Percentiles rank a stretch among this genome's conserved stretches.
Conservation (phyloP, 1,140 invertebrate species). For the Eupristina koningsbergeri region DNA sequence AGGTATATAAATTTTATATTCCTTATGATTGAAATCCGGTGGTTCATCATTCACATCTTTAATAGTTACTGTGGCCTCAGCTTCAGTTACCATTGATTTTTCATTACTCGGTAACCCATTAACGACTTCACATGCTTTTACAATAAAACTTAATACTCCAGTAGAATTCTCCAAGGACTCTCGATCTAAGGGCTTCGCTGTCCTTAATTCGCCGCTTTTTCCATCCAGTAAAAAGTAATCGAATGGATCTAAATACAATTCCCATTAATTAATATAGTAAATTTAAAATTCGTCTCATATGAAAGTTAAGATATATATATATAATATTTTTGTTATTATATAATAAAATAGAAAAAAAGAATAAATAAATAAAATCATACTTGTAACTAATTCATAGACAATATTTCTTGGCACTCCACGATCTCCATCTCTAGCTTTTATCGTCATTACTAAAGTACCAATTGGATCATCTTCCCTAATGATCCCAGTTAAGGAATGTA, state of each 20-base stretch:
- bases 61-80: constrained; percentile 87
- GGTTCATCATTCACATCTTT: constrained; percentile 95
- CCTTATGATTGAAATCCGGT: constrained; percentile 85
- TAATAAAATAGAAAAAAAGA: not conserved
- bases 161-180: constrained; percentile 85
- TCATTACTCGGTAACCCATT: constrained; percentile 81
- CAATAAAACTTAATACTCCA: constrained; percentile 82
- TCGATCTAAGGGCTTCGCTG: constrained; percentile 87
- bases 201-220: constrained; percentile 84
- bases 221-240: constrained; percentile 89
- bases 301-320: too few species aligned
- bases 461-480: constrained; percentile 89
- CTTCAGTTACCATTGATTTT: constrained; percentile 77
- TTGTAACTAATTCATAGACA: constrained; percentile 84
- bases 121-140: constrained; percentile 85
- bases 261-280: too few species aligned
- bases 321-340: too few species aligned
- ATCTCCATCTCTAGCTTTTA: constrained; percentile 88
- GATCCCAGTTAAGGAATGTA: constrained; percentile 84
- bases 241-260: constrained; percentile 82
- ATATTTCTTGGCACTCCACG: constrained; percentile 84
- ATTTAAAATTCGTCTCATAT: too few species aligned
- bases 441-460: constrained; percentile 85
- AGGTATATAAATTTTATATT: constrained; percentile 85
- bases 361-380: constrained; percentile 74